Conservation (phyloP, 1,140 invertebrate species). For the Neodiprion pinetum region DNA sequence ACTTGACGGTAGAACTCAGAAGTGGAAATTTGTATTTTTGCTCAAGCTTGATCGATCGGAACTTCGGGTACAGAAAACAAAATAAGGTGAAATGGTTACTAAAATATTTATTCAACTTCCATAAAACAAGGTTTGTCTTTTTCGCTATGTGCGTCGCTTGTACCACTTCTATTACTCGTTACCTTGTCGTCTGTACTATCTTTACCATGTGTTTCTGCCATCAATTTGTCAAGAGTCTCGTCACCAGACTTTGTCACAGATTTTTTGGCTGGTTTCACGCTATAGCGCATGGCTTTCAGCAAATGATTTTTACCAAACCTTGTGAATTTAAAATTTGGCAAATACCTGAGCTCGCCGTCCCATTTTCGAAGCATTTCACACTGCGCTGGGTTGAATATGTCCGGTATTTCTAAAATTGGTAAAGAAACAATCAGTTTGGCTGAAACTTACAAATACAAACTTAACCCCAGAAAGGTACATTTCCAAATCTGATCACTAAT, state of each 20-base stretch:
- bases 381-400: conserved; percentile 67
- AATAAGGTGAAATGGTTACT: not conserved
- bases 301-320: conserved; percentile 65
- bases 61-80: not conserved
- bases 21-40: too few relatives aligned
- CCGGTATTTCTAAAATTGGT: conserved; percentile 67
- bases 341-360: conserved; percentile 71
- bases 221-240: not conserved
- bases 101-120: not conserved
- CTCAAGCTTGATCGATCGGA: not conserved
- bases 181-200: not conserved
- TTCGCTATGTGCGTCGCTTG: not conserved
- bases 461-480: conserved; percentile 9
- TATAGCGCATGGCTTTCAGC: not conserved
- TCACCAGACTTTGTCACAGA: not conserved
- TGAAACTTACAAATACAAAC: conserved; percentile 17
- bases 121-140: not conserved
- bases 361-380: conserved; percentile 68
- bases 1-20: too few relatives aligned
- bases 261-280: not conserved
- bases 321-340: conserved; percentile 72
- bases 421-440: conserved; percentile 14
- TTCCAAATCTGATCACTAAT: too few relatives aligned
- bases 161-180: not conserved
- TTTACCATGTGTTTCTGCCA: not conserved